Percentiles rank a stretch among this genome's conserved stretches.
Evolutionary conservation across 2,797 vertebrate genomes (phyloP).

Genomic region (Rhinogobio ventralis): DNA sequence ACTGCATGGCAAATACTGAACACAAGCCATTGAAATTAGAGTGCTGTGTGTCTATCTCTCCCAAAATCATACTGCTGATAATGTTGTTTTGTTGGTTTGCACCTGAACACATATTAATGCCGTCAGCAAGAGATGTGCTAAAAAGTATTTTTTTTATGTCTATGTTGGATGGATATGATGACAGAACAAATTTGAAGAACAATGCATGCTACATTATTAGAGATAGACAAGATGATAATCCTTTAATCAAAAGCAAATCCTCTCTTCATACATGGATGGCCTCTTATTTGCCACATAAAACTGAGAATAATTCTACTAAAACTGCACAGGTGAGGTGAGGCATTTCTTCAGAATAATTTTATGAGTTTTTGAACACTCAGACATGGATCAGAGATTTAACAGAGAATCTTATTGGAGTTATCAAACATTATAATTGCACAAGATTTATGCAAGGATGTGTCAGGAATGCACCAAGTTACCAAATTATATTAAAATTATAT

Average conservation of each 20-base stretch:
- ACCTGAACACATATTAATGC: constrained; percentile 63
- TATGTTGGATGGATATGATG: constrained; percentile 67
- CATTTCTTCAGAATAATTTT: constrained; percentile 19
- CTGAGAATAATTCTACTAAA: constrained; percentile 34
- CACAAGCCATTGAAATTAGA: constrained; percentile 62
- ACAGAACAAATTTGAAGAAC: constrained; percentile 61
- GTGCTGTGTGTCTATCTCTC: constrained; percentile 60
- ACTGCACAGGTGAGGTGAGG: constrained; percentile 18
- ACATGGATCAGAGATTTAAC: not conserved
- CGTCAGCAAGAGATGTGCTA: constrained; percentile 64
- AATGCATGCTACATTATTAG: constrained; percentile 38
- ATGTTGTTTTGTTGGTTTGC: constrained; percentile 62
- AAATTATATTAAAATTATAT: not conserved
- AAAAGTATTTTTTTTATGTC: constrained; percentile 64
- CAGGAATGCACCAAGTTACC: not conserved
- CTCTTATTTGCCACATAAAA: constrained; percentile 31
- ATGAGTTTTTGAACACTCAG: not conserved
- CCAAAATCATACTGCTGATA: constrained; percentile 72
- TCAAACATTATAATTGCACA: not conserved
- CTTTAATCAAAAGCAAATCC: constrained; percentile 51
- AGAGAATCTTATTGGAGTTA: not conserved
- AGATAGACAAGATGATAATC: constrained; percentile 30
- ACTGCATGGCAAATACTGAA: constrained; percentile 62
- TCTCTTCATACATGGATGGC: constrained; percentile 30
- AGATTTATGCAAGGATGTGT: not conserved